Evolutionary conservation across 1,140 invertebrate genomes (phyloP).

Genomic region (Globodera ellingtonae): DNA sequence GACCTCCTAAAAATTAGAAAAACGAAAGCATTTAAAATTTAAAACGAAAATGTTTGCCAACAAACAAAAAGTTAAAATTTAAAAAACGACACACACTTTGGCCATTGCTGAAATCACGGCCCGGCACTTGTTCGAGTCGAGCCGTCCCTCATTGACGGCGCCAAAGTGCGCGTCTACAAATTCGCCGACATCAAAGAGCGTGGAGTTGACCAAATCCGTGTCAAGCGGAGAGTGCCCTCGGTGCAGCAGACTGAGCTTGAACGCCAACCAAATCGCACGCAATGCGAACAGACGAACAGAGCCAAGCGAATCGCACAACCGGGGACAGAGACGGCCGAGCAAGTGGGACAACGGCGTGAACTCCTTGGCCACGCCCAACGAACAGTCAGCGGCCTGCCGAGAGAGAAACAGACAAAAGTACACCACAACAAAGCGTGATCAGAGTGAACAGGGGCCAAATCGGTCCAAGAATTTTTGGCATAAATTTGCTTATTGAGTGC

Average conservation of each 20-base stretch:
- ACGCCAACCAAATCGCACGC: conserved; percentile 55
- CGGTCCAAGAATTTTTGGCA: too few relatives aligned
- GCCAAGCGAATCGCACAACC: conserved; percentile 61
- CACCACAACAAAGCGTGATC: too few relatives aligned
- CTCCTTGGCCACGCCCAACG: conserved; percentile 58
- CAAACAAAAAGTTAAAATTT: background rate
- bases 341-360: conserved; percentile 59
- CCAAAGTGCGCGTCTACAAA: conserved; percentile 54
- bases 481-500: too few relatives aligned
- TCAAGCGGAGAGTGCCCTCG: conserved; percentile 56
- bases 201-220: conserved; percentile 50
- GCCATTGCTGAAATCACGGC: conserved; percentile 48
- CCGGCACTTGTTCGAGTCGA: conserved; percentile 49
- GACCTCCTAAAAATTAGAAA: conserved; percentile 52
- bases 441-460: too few relatives aligned
- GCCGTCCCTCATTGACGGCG: conserved; percentile 50
- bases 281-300: conserved; percentile 50
- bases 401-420: background rate
- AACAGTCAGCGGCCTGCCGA: conserved; percentile 42
- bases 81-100: conserved; percentile 39
- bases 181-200: conserved; percentile 48
- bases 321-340: conserved; percentile 56
- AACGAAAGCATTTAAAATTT: background rate
- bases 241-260: conserved; percentile 54
- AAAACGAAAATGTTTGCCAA: too few relatives aligned